Evolutionary conservation across 2,113 vertebrate genomes (phyloP).

Genomic region (Pipa parva): DNA sequence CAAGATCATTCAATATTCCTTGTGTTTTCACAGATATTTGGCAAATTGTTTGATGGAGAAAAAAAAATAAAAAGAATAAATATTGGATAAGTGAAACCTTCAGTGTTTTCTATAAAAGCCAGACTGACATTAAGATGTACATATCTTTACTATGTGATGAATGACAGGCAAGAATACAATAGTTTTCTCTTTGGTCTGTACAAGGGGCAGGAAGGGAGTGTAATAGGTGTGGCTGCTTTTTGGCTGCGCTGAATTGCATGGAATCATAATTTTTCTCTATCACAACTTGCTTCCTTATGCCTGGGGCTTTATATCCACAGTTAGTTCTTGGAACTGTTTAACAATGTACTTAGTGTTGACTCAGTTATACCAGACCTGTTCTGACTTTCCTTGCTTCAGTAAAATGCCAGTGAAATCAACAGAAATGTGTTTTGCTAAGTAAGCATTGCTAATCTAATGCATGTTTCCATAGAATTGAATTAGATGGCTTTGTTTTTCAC

Average conservation of each 20-base stretch:
- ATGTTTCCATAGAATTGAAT: no score
- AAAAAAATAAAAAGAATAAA: no score
- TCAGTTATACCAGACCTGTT: slow-evolving; percentile 27
- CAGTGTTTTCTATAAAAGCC: slow-evolving; percentile 24
- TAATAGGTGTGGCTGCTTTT: slow-evolving; percentile 25
- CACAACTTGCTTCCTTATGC: slow-evolving; percentile 24
- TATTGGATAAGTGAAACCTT: no score
- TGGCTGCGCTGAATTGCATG: slow-evolving; percentile 15
- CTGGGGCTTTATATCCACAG: slow-evolving; percentile 19
- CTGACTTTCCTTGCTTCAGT: slow-evolving; percentile 19
- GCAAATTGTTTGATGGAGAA: no score
- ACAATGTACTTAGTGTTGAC: slow-evolving; percentile 38
- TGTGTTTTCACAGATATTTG: no score
- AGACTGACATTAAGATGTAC: neutral
- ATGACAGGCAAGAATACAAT: slow-evolving; percentile 9
- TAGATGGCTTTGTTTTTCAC: no score
- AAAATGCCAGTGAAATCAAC: slow-evolving; percentile 10
- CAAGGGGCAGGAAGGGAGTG: slow-evolving; percentile 17
- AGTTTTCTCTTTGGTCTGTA: slow-evolving; percentile 27
- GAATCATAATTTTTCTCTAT: slow-evolving; percentile 23
- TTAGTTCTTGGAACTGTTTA: slow-evolving; percentile 17
- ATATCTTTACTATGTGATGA: slow-evolving; percentile 1
- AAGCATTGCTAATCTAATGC: neutral
- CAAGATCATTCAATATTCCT: no score
- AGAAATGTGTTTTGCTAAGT: slow-evolving; percentile 1